These are phyloP conservation scores for Orchestes rusci DNA, from an alignment of 2,888 invertebrate genomes.

Conservation along the genomic window DNA sequence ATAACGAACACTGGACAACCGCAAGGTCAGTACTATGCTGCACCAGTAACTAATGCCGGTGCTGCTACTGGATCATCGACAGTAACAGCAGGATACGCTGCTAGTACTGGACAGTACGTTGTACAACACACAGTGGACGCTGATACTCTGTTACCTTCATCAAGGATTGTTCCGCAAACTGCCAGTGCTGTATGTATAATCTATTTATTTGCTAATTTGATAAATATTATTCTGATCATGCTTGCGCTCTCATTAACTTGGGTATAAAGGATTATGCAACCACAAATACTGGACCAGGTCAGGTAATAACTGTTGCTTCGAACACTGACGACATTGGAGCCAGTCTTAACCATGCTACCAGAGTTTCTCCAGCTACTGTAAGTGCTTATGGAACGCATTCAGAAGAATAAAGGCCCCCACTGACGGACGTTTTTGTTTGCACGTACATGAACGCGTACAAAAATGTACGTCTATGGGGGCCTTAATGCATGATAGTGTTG, in stretches of 20 bases:
- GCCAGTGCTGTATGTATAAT: conserved; percentile 55
- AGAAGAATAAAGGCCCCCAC: too few species aligned
- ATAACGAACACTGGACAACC: conserved; percentile 40
- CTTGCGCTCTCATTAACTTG: too few species aligned
- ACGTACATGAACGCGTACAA: too few species aligned
- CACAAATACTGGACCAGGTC: conserved; percentile 44
- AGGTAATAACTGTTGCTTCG: conserved; percentile 33
- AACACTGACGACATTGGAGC: conserved; percentile 48
- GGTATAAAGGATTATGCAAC: conserved; percentile 47
- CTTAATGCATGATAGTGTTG: too few species aligned
- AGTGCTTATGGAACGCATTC: too few species aligned
- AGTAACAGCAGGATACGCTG: conserved; percentile 39
- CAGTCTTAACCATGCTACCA: conserved; percentile 66
- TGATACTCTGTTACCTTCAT: conserved; percentile 53
- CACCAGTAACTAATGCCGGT: conserved; percentile 55
- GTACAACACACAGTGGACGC: conserved; percentile 60
- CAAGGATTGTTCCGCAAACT: conserved; percentile 59
- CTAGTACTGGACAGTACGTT: conserved; percentile 55
- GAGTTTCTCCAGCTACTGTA: conserved; percentile 89
- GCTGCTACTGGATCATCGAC: conserved; percentile 49
- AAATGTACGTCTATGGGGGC: too few species aligned
- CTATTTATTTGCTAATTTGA: neutral
- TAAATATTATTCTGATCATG: too few species aligned
- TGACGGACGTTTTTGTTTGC: neutral
- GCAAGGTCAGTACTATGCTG: conserved; percentile 66